These are phyloP conservation scores for Unio delphinus DNA, from an alignment of 2,888 invertebrate species.

Conservation along the genomic window DNA sequence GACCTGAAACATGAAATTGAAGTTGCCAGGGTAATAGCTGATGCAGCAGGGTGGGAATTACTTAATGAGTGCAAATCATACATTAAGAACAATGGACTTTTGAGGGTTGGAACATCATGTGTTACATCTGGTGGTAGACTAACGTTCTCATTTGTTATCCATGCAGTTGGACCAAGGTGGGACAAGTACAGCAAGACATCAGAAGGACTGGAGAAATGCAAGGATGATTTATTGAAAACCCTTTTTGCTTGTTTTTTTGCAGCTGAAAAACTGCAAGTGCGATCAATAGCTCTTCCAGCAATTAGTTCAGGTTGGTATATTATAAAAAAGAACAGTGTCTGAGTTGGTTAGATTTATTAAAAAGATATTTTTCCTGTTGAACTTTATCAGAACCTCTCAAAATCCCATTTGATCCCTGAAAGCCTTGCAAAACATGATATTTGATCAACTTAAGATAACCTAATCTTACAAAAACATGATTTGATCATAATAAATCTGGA, in stretches of 20 bases:
- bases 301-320: constrained; percentile 36
- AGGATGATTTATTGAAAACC: constrained; percentile 20
- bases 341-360: no score
- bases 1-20: constrained; percentile 32
- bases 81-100: constrained; percentile 17
- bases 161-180: constrained; percentile 43
- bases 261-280: constrained; percentile 23
- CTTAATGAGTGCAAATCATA: constrained; percentile 23
- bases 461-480: no score
- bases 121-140: constrained; percentile 31
- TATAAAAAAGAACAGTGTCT: no score
- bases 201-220: constrained; percentile 10
- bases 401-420: no score
- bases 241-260: constrained; percentile 30
- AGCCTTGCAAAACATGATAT: no score
- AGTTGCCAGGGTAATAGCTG: constrained; percentile 26
- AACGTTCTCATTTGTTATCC: not conserved
- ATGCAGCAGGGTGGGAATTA: constrained; percentile 29
- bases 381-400: no score
- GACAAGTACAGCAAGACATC: constrained; percentile 6
- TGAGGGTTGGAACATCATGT: constrained; percentile 24
- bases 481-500: no score
- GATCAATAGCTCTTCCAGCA: constrained; percentile 32
- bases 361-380: no score
- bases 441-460: no score